Evolutionary conservation across 2,888 invertebrate genomes (phyloP), one percentile per base, ranked within the genome.

Genomic region (Agrochola litura): DNA sequence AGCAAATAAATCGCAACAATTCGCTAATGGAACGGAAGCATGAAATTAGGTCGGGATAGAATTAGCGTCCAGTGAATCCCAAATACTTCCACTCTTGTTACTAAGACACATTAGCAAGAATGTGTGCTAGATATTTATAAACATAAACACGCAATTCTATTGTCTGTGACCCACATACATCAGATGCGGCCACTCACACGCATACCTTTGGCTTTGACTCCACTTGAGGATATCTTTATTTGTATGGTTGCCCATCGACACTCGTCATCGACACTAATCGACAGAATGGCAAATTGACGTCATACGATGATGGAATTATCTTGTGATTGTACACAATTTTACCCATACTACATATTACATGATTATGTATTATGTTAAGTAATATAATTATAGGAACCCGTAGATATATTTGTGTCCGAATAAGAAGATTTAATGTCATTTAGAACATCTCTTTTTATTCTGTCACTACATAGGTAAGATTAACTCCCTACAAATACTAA

Each of bases 91-190:
- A 75, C 72, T 81, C 52, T 73, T 85, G 85, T 85, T 86, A 68
- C 82, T 71, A 78, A 70, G 80, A 81, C 81, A 81, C 81, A 89
- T 88, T 86, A 80, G 81, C 84, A 80, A 76, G 82, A 85, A 85
- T 87, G 80, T 79, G 85, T 80, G 83, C 84, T 83, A 80, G 85
- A 87, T 89, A 89, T 89, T 89, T 90, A 89, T 89, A 89, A 88
- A 92, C 89, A 91, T 89, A 89, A 86, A 92, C 89, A 91, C 89
- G 89, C 88, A 90, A 87, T 84, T 88, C 92, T 89, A 92, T 93
- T 93, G 93, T 93, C 89, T 91, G 83, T 85, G 92, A 91, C 92
- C 92, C 85, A 92, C 87, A 91, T 92, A 86, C 82, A 89, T 82
- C 73, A 87, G 68, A 85, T 82, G 81, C 76, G 78, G 82, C 75